Evolutionary conservation across 2,888 invertebrate genomes (phyloP), one percentile per base, ranked within the genome.

Genomic region (Polietes domitor): DNA sequence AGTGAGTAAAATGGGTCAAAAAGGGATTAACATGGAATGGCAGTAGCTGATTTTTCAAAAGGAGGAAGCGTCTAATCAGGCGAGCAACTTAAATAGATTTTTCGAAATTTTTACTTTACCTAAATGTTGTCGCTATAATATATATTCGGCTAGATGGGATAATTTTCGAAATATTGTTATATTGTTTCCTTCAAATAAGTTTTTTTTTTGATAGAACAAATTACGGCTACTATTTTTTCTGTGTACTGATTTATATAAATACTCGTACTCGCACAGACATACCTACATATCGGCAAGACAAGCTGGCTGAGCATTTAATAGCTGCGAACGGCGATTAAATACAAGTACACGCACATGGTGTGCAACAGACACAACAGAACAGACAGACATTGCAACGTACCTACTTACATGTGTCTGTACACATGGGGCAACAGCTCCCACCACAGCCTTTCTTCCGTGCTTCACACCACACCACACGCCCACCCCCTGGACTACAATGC

Each of bases 301-400:
- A 73, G 71, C 78, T 78, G 80, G 65, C 73, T 65, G 68, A 84
- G 72, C 84, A 81, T 81, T 78, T 50, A 84, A 81, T 76, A 21
- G 72, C 78, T 81, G 70, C 37, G 78, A 78, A 78, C 75, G 84
- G 78, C 80, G 75, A 84, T 81, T 76, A 81, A 84, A 75, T 76
- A 4, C 37, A 17, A 37, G 37, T 37, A 84, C 78, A 84, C 84
- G 84, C 84, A 84, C 78, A 41, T 41, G 65, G 19, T 41, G 65
- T 17, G 65, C 10, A 41, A 19, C 65, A 65, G 17, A 65, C 65
- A 6, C 7, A 47, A 5, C 47, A n/a, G 26, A 19, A 63, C 28
- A 63, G 15, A 10, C 24, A 63, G 63, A 63, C n/a, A 63, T 19
- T 37, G 17, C n/a, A 3, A 12, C 10, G 63, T 65, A 41, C 65